Conservation (phyloP, 2,113 vertebrate genomes). For the Synchiropus splendidus region DNA sequence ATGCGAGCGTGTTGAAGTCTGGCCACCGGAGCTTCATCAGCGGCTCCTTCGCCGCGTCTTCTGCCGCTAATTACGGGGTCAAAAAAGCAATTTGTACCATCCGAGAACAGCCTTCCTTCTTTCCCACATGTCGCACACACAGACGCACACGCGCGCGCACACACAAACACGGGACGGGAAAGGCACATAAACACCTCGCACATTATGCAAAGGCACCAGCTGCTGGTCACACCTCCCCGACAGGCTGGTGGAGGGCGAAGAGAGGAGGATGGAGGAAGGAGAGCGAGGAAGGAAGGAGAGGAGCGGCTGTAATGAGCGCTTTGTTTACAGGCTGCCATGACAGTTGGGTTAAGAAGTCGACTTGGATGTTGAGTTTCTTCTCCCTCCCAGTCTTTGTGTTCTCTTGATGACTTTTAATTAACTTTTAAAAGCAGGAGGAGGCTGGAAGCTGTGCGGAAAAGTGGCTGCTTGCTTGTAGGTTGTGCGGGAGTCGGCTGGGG, state of each 20-base stretch:
- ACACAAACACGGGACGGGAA: slow-evolving; percentile 26
- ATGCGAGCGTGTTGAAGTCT: slow-evolving; percentile 60
- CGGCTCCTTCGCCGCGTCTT: slow-evolving; percentile 57
- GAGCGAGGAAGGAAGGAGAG: slow-evolving; percentile 31
- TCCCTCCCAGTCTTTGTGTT: not conserved
- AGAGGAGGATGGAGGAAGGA: slow-evolving; percentile 21
- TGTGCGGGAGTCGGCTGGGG: slow-evolving; percentile 13
- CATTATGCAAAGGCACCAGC: slow-evolving; percentile 73
- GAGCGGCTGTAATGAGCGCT: slow-evolving; percentile 25
- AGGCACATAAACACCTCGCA: slow-evolving; percentile 59
- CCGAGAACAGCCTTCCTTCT: slow-evolving; percentile 51
- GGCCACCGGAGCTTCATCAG: slow-evolving; percentile 60
- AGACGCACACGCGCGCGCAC: slow-evolving; percentile 4
- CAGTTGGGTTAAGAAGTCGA: slow-evolving; percentile 19
- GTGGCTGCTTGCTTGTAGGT: not conserved
- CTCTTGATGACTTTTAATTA: not conserved
- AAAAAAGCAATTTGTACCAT: slow-evolving; percentile 75
- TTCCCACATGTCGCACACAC: slow-evolving; percentile 24
- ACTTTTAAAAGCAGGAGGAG: not conserved
- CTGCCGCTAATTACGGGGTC: slow-evolving; percentile 70
- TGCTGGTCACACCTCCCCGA: slow-evolving; percentile 69
- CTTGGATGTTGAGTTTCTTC: slow-evolving; percentile 1
- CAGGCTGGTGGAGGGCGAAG: slow-evolving; percentile 57
- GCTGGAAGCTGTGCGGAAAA: not conserved
- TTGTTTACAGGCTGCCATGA: slow-evolving; percentile 22